Percentiles rank a stretch among this genome's conserved stretches.
Conservation (phyloP, 2,113 vertebrate genomes). For the Chloebia gouldiae region DNA sequence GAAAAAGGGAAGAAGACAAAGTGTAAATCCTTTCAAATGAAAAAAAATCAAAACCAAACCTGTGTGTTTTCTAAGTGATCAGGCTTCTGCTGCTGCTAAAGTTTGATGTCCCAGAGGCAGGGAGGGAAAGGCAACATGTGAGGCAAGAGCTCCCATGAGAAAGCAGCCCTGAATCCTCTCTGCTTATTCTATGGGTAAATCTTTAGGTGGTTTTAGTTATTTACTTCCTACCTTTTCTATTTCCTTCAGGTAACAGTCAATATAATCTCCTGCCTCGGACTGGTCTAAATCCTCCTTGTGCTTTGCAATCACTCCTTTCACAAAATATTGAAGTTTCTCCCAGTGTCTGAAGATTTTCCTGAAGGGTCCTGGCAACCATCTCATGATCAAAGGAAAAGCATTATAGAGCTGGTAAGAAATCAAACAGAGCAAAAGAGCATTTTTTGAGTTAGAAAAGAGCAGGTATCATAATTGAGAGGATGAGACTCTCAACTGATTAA, state of each 20-base stretch:
- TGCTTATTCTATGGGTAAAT: background rate
- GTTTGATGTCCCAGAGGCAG: background rate
- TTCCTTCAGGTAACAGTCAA: constrained; percentile 81
- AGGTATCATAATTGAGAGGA: background rate
- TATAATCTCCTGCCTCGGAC: constrained; percentile 77
- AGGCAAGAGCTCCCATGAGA: background rate
- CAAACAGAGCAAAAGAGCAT: background rate
- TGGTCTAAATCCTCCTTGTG: constrained; percentile 76
- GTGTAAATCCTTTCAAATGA: constrained; percentile 27
- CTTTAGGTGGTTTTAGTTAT: background rate
- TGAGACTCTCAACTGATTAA: background rate
- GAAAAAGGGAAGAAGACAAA: constrained; percentile 6
- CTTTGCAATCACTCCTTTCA: constrained; percentile 60
- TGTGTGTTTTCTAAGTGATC: background rate
- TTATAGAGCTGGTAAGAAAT: constrained; percentile 75
- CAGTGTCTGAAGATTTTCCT: constrained; percentile 59
- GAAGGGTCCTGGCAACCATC: constrained; percentile 79
- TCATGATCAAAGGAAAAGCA: constrained; percentile 75
- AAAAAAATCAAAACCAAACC: background rate
- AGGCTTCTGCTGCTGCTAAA: constrained; percentile 2
- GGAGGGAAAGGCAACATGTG: accelerated
- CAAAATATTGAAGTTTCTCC: constrained; percentile 63
- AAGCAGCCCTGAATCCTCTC: background rate
- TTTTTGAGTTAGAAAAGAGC: background rate
- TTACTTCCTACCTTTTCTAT: constrained; percentile 76